Conservation (phyloP, 2,113 vertebrate species). For the Gnathonemus longibarbis region DNA sequence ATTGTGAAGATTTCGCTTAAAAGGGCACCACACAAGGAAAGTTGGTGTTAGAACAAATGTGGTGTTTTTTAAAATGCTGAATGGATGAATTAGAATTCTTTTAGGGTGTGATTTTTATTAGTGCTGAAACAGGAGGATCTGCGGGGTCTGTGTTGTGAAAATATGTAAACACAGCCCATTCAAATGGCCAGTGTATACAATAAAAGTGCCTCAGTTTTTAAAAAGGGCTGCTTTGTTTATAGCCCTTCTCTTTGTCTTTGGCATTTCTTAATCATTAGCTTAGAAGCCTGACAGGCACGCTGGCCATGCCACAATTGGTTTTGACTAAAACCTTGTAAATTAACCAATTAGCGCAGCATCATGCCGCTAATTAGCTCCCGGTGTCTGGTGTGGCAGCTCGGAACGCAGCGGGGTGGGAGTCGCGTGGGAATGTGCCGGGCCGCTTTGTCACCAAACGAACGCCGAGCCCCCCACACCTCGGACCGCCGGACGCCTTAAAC, state of each 20-base stretch:
- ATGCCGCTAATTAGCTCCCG: constrained; percentile 94
- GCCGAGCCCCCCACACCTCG: not conserved
- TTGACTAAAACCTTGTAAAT: constrained; percentile 99
- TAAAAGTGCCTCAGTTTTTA: not conserved
- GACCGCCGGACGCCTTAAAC: not conserved
- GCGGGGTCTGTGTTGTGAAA: not conserved
- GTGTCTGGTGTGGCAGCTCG: constrained; percentile 80
- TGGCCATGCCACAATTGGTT: constrained; percentile 83
- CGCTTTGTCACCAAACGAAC: constrained; percentile 74
- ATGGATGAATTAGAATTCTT: not conserved
- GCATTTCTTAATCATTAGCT: constrained; percentile 88
- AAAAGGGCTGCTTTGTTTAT: constrained; percentile 35
- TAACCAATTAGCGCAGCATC: constrained; percentile 98
- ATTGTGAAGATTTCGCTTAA: not conserved
- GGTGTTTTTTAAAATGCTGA: not conserved
- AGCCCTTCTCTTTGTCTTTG: constrained; percentile 67
- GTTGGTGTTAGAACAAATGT: not conserved
- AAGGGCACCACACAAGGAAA: not conserved
- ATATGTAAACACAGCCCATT: not conserved
- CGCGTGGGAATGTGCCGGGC: constrained; percentile 70
- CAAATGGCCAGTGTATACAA: not conserved
- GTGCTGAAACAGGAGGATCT: not conserved
- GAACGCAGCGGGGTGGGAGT: constrained; percentile 77
- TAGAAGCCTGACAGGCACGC: constrained; percentile 80
- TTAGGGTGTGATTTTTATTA: not conserved